These are phyloP conservation scores for Emys orbicularis DNA, from an alignment of 2,797 vertebrate genomes.

Conservation along the genomic window DNA sequence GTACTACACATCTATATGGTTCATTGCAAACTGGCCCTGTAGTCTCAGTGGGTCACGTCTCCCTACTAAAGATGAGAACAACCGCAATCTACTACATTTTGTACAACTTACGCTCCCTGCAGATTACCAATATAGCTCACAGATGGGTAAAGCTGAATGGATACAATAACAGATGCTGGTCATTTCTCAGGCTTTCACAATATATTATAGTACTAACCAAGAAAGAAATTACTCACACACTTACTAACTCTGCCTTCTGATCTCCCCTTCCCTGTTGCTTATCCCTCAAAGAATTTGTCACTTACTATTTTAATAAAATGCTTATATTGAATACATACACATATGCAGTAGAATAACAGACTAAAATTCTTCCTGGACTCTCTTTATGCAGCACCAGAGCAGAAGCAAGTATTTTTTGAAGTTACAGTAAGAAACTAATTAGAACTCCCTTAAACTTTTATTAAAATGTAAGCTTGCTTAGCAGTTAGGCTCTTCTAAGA, in stretches of 20 bases:
- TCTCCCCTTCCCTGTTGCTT: conserved; percentile 9
- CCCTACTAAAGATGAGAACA: not conserved
- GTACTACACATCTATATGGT: not conserved
- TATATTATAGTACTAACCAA: conserved; percentile 17
- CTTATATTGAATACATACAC: conserved; percentile 55
- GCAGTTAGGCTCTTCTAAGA: not conserved
- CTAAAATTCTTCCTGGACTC: conserved; percentile 48
- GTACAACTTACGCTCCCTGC: not conserved
- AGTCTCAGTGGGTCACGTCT: not conserved
- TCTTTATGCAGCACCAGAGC: not conserved
- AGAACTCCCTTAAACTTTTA: not conserved
- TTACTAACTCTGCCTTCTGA: conserved; percentile 54
- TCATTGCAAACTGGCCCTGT: not conserved
- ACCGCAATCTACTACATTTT: conserved; percentile 18
- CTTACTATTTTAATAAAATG: conserved; percentile 20
- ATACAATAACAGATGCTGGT: conserved; percentile 42
- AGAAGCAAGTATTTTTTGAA: conserved; percentile 25
- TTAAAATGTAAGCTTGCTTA: not conserved
- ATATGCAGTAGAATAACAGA: conserved; percentile 59
- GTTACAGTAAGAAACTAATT: not conserved
- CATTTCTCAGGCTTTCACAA: conserved; percentile 9
- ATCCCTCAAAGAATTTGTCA: conserved; percentile 57
- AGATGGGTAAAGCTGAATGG: conserved; percentile 53
- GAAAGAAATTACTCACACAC: conserved; percentile 51
- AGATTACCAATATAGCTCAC: conserved; percentile 57